These are phyloP conservation scores for Diaphora mendica DNA, from an alignment of 2,888 invertebrate genomes.

Conservation along the genomic window DNA sequence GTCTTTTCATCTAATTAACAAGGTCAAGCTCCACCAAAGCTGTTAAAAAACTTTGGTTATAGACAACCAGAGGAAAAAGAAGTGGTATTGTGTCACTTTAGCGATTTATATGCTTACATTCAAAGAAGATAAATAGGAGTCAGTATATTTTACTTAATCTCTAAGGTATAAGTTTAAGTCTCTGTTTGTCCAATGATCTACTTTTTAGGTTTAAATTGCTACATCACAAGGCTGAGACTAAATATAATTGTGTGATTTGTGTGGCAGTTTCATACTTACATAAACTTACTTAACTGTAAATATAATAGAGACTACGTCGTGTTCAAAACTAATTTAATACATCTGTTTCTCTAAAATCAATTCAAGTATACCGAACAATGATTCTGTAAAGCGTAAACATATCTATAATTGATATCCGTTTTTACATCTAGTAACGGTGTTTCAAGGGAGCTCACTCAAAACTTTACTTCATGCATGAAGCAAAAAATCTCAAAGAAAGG, in stretches of 20 bases:
- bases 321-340: neutral
- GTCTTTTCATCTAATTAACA: neutral
- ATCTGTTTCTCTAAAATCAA: conserved; percentile 11
- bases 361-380: conserved; percentile 8
- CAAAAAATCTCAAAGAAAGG: conserved; percentile 22
- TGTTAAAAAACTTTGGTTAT: neutral
- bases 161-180: neutral
- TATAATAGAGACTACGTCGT: neutral
- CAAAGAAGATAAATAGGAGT: neutral
- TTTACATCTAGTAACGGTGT: conserved; percentile 20
- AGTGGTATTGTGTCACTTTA: neutral
- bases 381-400: conserved; percentile 24
- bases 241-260: no score
- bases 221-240: no score
- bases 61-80: neutral
- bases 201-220: no score
- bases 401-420: conserved; percentile 27
- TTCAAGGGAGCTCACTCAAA: conserved; percentile 11
- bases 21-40: neutral
- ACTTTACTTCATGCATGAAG: conserved; percentile 11
- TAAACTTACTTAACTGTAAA: neutral
- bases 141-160: neutral
- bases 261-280: neutral
- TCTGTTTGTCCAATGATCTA: no score
- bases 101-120: neutral